Conservation (phyloP, 2,888 invertebrate species). For the Frankliniella fusca region DNA sequence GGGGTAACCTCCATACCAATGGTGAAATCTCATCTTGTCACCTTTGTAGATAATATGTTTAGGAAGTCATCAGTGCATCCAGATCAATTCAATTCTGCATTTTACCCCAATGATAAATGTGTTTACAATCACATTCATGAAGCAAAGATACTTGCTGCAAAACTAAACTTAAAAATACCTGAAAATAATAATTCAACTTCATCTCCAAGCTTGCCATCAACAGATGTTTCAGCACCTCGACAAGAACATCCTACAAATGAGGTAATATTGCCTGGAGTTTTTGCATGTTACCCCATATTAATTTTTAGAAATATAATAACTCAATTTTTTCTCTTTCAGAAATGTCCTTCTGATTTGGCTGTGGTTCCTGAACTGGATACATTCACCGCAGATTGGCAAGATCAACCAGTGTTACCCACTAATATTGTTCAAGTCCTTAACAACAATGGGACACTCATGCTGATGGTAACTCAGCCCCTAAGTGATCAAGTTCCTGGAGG, state of each 20-base stretch:
- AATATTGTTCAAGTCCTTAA: background rate
- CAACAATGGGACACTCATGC: background rate
- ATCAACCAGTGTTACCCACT: background rate
- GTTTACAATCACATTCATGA: slow-evolving; percentile 9
- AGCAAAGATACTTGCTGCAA: background rate
- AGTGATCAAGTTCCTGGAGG: background rate
- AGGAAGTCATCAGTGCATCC: background rate
- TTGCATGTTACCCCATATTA: background rate
- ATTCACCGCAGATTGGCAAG: background rate
- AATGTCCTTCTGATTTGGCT: background rate
- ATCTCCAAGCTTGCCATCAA: background rate
- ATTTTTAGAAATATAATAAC: background rate
- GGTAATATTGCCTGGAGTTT: background rate
- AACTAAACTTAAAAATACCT: background rate
- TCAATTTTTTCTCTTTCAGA: background rate
- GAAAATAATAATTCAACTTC: no score
- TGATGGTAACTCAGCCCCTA: background rate
- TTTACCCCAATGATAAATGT: slow-evolving; percentile 10
- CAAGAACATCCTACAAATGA: background rate
- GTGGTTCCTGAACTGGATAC: background rate
- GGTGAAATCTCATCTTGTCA: background rate
- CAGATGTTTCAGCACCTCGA: background rate
- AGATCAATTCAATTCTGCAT: background rate
- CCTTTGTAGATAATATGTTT: background rate
- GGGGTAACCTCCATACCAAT: background rate